A percentile compares a stretch with the other conserved stretches of the same genome.
Evolutionary conservation across 2,113 vertebrate genomes (phyloP).

Genomic region (Cololabis saira): DNA sequence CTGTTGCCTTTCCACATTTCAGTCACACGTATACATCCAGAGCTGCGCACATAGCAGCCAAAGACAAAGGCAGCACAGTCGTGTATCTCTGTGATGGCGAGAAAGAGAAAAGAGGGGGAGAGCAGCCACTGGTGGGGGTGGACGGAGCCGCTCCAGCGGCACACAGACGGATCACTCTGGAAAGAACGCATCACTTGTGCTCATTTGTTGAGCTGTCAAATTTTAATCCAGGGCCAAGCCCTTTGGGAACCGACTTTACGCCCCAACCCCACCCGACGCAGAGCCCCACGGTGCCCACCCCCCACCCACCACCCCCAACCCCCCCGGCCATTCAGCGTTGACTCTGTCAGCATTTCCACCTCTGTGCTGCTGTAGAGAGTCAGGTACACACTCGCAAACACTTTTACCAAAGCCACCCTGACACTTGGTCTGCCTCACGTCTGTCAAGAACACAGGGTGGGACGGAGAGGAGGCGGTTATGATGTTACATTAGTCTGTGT

Average conservation of each 20-base stretch:
- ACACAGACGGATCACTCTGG: slow-evolving; percentile 92
- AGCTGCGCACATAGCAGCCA: slow-evolving; percentile 68
- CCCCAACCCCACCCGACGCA: slow-evolving; percentile 33
- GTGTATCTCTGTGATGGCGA: slow-evolving; percentile 80
- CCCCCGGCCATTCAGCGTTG: slow-evolving; percentile 58
- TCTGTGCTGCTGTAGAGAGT: slow-evolving; percentile 83
- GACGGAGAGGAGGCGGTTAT: slow-evolving; percentile 71
- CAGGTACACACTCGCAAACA: slow-evolving; percentile 65
- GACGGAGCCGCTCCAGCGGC: slow-evolving; percentile 84
- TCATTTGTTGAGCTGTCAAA: slow-evolving; percentile 96
- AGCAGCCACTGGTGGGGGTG: slow-evolving; percentile 67
- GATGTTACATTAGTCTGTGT: slow-evolving; percentile 88
- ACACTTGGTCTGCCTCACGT: slow-evolving; percentile 64
- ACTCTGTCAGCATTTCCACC: slow-evolving; percentile 94
- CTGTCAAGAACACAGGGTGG: slow-evolving; percentile 57
- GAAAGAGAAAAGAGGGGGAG: slow-evolving; percentile 40
- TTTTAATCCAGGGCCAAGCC: slow-evolving; percentile 91
- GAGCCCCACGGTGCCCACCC: slow-evolving; percentile 12
- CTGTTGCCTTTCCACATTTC: slow-evolving; percentile 65
- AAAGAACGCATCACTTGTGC: slow-evolving; percentile 96
- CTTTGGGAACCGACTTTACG: slow-evolving; percentile 90
- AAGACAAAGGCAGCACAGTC: slow-evolving; percentile 80
- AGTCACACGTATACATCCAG: slow-evolving; percentile 75
- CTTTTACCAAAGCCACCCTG: slow-evolving; percentile 48
- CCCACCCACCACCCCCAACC: neutral